phyloP scores from a whole-genome alignment of 2,888 invertebrate species.

The Microplitis deprimator region DNA sequence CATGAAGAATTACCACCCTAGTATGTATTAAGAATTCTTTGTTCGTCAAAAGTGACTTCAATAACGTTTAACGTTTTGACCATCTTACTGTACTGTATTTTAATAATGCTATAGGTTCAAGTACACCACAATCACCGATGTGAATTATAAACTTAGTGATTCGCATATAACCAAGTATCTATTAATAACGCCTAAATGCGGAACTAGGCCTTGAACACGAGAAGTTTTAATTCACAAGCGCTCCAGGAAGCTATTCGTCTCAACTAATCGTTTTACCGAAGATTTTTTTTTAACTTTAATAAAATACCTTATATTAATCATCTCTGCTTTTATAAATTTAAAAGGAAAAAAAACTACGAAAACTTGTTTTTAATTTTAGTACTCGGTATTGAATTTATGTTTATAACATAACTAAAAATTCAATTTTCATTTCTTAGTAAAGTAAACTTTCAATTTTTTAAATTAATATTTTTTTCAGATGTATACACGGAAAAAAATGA shows the following conservation, averaged over 20 bases:
- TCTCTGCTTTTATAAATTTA: background rate
- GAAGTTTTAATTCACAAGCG: conserved; percentile 29
- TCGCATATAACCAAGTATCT: conserved; percentile 40
- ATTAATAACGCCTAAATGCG: conserved; percentile 58
- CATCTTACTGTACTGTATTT: conserved; percentile 5
- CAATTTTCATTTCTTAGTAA: too few relatives aligned
- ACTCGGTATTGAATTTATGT: too few relatives aligned
- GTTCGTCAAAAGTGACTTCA: conserved; percentile 24
- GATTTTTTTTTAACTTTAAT: conserved; percentile 14
- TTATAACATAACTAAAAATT: too few relatives aligned
- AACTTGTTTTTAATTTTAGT: background rate
- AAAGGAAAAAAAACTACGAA: background rate
- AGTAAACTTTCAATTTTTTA: too few relatives aligned
- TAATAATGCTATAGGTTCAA: conserved; percentile 14
- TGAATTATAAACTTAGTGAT: conserved; percentile 32
- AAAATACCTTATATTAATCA: conserved; percentile 3
- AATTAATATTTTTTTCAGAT: too few relatives aligned
- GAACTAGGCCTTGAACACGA: conserved; percentile 51
- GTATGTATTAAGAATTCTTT: conserved; percentile 12
- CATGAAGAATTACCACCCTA: conserved; percentile 26
- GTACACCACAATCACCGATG: conserved; percentile 21
- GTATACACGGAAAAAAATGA: too few relatives aligned
- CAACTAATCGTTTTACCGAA: conserved; percentile 13
- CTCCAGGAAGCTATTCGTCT: conserved; percentile 45
- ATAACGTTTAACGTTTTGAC: conserved; percentile 30